Evolutionary conservation across 2,797 vertebrate genomes (phyloP).

Genomic region (Parotocinclus haroldoi): DNA sequence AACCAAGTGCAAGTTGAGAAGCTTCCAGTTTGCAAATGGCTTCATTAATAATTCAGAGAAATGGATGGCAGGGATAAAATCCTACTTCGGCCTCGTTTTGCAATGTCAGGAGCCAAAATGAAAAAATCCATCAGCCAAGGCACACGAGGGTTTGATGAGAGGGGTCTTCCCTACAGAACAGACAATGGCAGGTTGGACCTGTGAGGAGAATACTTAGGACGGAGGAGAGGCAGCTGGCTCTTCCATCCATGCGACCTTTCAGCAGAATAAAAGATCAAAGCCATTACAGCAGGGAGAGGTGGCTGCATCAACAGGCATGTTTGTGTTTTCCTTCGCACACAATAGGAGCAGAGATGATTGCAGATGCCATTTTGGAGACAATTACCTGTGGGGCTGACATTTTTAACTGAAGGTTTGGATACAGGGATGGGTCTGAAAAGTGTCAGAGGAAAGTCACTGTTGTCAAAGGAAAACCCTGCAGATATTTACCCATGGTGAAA

Average conservation of each 20-base stretch:
- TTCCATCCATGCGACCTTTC: constrained; percentile 52
- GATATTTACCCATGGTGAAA: constrained; percentile 9
- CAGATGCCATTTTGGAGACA: constrained; percentile 51
- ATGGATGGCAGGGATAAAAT: constrained; percentile 54
- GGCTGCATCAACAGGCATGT: constrained; percentile 50
- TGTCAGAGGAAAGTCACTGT: constrained; percentile 26
- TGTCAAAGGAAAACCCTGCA: constrained; percentile 21
- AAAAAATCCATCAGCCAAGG: constrained; percentile 50
- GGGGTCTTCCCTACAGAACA: constrained; percentile 15
- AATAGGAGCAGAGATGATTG: constrained; percentile 48
- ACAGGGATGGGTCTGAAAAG: constrained; percentile 27
- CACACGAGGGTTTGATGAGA: constrained; percentile 24
- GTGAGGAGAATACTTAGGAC: constrained; percentile 20
- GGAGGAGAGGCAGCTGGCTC: constrained; percentile 42
- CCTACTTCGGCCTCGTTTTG: constrained; percentile 50
- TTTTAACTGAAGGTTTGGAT: constrained; percentile 39
- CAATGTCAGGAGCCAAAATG: constrained; percentile 53
- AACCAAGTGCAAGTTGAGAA: constrained; percentile 47
- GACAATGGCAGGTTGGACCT: constrained; percentile 11
- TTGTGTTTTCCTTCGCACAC: constrained; percentile 52
- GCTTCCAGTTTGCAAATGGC: constrained; percentile 48
- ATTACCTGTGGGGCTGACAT: constrained; percentile 51
- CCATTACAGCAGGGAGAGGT: constrained; percentile 48
- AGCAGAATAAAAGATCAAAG: constrained; percentile 51
- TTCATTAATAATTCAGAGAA: constrained; percentile 55